Base-by-base conservation (phyloP, 2,113 vertebrate genomes). In the Labeo rohita region DNA sequence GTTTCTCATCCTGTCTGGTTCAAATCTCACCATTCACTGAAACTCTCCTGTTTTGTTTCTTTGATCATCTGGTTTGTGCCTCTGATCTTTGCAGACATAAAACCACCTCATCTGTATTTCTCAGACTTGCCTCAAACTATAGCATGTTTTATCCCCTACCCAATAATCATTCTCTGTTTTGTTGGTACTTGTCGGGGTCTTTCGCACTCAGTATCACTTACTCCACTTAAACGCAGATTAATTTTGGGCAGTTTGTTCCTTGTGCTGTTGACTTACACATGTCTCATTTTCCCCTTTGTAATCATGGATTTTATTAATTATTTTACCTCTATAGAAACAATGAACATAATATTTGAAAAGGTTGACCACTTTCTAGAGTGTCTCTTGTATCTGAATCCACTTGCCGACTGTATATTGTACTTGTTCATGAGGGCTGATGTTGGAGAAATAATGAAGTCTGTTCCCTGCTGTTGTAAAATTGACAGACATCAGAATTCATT, bases 371-470 rank as follows among this genome's bases (percentile, higher is more conserved):
- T 59, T 59, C 18, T 72, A 4, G 16, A 47, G 8, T 73, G 15
- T 73, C 21, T 73, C 43, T 21, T 74, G 21, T 74, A 47, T 13
- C 43, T 74, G 18, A 74, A 49, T 10, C 72, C 72, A 47, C 45
- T 74, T 12, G 72, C 72, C 49, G 72, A 74, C 72, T 49, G 72
- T 74, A 13, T 74, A 23, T 13, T 74, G 43, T 74, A 74, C n/a
- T 49, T 74, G 72, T 74, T 74, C 16, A 74, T 74, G 72, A 74
- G 72, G 10, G 5, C 18, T 49, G 72, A 74, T 74, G 43, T 47
- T 47, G 21, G 43, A 49, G 72, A 74, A n/a, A 11, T 74, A 74
- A 74, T 74, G 18, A 47, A 47, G 72, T 49, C 43, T 74, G 0
- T 49, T 74, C 21, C 9, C 8, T 74, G 72, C 72, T 74, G 72